These are phyloP conservation scores for Picus viridis DNA, from an alignment of 2,797 vertebrate species.

Conservation along the genomic window DNA sequence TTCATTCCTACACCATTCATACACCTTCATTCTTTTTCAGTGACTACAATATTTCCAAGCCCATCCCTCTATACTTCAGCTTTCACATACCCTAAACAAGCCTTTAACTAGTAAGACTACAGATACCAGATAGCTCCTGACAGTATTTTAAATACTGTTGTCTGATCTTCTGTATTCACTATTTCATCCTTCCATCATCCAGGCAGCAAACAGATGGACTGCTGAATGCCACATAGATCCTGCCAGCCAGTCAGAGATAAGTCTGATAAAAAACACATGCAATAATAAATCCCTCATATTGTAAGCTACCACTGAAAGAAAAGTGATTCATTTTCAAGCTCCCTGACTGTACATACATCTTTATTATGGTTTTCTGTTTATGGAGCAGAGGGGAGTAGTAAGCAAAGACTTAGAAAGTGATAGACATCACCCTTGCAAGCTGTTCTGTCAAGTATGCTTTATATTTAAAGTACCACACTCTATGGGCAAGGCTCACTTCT, in stretches of 20 bases:
- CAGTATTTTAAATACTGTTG: background rate
- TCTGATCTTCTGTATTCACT: background rate
- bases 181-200: background rate
- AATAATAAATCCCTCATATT: background rate
- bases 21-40: background rate
- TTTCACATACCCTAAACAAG: background rate
- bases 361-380: background rate
- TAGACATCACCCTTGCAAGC: background rate
- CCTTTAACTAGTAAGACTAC: background rate
- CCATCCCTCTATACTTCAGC: background rate
- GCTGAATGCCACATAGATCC: background rate
- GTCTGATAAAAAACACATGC: background rate
- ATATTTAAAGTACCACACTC: background rate
- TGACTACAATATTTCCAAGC: background rate
- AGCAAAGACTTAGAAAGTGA: background rate
- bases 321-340: background rate
- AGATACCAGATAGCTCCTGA: background rate
- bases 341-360: background rate
- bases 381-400: background rate
- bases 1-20: background rate
- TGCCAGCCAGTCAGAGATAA: conserved; percentile 1
- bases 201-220: conserved; percentile 10
- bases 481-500: background rate
- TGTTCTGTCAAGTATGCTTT: background rate
- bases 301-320: background rate